Base-by-base conservation (phyloP, 2,888 invertebrate genomes). In the Falcaria lacertinaria region DNA sequence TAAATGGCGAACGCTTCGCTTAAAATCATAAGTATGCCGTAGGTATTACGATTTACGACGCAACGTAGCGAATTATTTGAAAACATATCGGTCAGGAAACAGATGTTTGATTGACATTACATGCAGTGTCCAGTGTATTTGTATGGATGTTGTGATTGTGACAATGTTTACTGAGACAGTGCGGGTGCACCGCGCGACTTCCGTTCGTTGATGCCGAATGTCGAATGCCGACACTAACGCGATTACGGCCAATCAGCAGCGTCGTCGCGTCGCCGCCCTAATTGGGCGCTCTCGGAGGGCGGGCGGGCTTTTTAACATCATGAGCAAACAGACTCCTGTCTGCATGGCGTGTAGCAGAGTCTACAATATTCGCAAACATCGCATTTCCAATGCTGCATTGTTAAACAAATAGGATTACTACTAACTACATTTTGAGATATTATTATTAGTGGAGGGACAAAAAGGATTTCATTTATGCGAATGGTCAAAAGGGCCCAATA, bases 211-310 rank as follows among this genome's bases (percentile, higher is more conserved):
- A 36, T 14, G 37, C 14, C 15, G 37, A 53, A 45, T 81, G 79
- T 81, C 80, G 81, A 81, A 67, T 70, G 75, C 82, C 84, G 80
- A 83, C 82, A 77, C 86, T 89, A 89, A 89, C 85, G 41, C 79
- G 88, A 89, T 89, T 88, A 89, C 80, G 74, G 62, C 88, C 89
- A 89, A 89, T 89, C 89, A 89, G 85, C 78, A 74, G 69, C 77
- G 81, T 76, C 80, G 85, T 80, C 80, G 74, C 82, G 81, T 76
- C 80, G 85, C 80, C 80, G 74, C 82, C 84, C 78, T 87, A 89
- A 88, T 89, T 87, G 86, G 83, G 76, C 78, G 75, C 81, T 65
- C 77, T 76, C 78, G 71, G 78, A 78, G 86, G 88, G 85, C 80
- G 85, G 77, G 69, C 63, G 28, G 28, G 73, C 78, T 82, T 87